Evolutionary conservation across 1,140 invertebrate species (phyloP).

Genomic region (Adelges cooleyi): DNA sequence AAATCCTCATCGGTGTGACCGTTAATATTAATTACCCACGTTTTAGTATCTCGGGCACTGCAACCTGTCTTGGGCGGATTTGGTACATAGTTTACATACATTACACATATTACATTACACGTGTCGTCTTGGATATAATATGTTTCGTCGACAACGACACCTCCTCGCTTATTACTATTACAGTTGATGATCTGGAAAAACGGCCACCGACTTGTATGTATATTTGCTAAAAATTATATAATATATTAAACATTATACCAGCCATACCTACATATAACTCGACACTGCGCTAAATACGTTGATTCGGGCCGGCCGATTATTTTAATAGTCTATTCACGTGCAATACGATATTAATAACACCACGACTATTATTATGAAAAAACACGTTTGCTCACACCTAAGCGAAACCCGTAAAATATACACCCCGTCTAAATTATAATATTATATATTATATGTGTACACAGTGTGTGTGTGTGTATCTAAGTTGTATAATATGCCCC

Average conservation of each 20-base stretch:
- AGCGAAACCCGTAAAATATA: background rate
- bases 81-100: too few relatives aligned
- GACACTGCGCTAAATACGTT: background rate
- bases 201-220: background rate
- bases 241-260: too few relatives aligned
- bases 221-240: too few relatives aligned
- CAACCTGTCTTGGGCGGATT: too few relatives aligned
- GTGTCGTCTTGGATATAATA: background rate
- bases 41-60: background rate
- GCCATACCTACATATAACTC: too few relatives aligned
- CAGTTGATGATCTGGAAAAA: too few relatives aligned
- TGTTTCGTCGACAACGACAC: slow-evolving; percentile 5
- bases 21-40: slow-evolving; percentile 26
- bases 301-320: background rate
- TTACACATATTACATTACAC: background rate
- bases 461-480: too few relatives aligned
- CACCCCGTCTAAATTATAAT: too few relatives aligned
- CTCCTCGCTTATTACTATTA: background rate
- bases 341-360: background rate
- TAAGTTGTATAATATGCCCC: too few relatives aligned
- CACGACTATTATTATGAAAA: slow-evolving; percentile 1
- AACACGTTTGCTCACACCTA: background rate
- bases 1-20: background rate
- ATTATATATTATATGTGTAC: too few relatives aligned
- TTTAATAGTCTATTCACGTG: background rate